Percentiles rank a stretch among this genome's conserved stretches.
These are phyloP conservation scores for Cebus imitator DNA, from an alignment of 2,113 vertebrate species.

Conservation along the genomic window DNA sequence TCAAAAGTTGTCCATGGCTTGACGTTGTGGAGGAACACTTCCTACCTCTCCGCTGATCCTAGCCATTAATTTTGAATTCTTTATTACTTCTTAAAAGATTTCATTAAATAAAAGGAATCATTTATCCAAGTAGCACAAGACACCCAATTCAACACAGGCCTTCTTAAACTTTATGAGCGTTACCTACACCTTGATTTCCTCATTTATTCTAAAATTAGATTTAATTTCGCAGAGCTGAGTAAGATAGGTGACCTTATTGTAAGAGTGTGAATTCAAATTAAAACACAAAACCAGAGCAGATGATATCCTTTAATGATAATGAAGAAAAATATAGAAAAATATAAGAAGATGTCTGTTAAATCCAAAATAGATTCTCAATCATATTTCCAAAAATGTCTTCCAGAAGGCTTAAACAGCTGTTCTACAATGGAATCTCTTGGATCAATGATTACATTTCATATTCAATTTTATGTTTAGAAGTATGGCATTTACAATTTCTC, in stretches of 20 bases:
- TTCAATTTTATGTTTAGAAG: conserved; percentile 70
- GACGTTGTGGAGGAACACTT: not conserved
- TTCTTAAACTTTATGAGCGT: not conserved
- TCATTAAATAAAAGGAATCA: not conserved
- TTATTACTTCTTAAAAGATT: not conserved
- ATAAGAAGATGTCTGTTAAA: conserved; percentile 58
- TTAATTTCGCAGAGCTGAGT: conserved; percentile 18
- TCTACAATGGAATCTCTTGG: conserved; percentile 67
- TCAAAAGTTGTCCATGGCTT: not conserved
- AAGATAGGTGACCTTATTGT: conserved; percentile 41
- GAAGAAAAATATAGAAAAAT: conserved; percentile 62
- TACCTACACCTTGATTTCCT: not conserved
- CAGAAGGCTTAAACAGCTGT: conserved; percentile 78
- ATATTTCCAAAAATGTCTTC: conserved; percentile 72
- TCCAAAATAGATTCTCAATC: conserved; percentile 75
- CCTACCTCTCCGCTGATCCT: not conserved
- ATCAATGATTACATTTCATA: conserved; percentile 68
- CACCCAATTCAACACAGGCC: not conserved
- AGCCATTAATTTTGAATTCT: not conserved
- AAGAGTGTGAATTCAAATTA: conserved; percentile 44
- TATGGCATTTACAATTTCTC: conserved; percentile 55
- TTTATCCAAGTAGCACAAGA: not conserved
- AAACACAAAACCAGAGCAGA: conserved; percentile 62
- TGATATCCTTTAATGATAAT: conserved; percentile 71
- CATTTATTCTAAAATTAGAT: conserved; percentile 15